Evolutionary conservation across 2,113 vertebrate genomes (phyloP).

Genomic region (Stictonetta naevosa): DNA sequence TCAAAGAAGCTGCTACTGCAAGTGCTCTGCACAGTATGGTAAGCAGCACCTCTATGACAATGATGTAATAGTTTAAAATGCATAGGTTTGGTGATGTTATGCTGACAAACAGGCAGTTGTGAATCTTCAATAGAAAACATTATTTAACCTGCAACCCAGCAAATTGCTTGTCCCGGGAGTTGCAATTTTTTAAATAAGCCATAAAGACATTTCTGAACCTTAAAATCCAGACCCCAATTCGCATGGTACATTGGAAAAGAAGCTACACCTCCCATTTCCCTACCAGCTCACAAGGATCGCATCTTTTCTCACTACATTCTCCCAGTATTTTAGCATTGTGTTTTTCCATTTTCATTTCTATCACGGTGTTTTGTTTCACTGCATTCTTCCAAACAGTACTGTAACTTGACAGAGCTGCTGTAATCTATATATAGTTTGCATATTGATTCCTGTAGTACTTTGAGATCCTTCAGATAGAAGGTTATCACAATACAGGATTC

Average conservation of each 20-base stretch:
- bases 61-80: conserved; percentile 27
- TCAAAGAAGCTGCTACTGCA: neutral
- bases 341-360: conserved; percentile 13
- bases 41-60: neutral
- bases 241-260: neutral
- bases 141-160: conserved; percentile 52
- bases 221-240: conserved; percentile 27
- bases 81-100: neutral
- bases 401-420: neutral
- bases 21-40: neutral
- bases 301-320: neutral
- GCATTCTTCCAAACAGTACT: neutral
- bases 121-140: neutral
- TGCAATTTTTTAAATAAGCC: conserved; percentile 43
- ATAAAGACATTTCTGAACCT: conserved; percentile 8
- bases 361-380: neutral
- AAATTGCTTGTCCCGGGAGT: conserved; percentile 18
- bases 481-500: conserved; percentile 15
- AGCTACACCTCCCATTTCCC: neutral
- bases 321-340: neutral
- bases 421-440: conserved; percentile 37
- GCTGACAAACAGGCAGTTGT: conserved; percentile 33
- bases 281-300: neutral
- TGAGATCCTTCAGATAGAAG: conserved; percentile 18
- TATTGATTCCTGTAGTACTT: conserved; percentile 24